A percentile compares a stretch with the other conserved stretches of the same genome.
Evolutionary conservation across 2,797 vertebrate genomes (phyloP).

Genomic region (Gallinago nigripennis): DNA sequence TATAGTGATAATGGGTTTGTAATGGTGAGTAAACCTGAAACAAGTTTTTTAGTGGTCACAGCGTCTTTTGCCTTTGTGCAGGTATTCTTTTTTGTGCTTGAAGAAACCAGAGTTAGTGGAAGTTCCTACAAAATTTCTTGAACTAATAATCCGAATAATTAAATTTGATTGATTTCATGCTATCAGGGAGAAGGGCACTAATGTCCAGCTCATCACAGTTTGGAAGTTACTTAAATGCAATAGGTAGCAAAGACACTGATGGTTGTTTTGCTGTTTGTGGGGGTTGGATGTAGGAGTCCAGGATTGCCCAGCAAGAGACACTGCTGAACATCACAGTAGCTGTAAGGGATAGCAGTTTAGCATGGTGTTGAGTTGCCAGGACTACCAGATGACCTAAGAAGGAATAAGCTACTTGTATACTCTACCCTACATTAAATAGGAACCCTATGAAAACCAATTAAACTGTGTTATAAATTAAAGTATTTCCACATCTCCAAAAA

Average conservation of each 20-base stretch:
- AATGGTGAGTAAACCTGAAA: background rate
- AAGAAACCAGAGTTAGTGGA: background rate
- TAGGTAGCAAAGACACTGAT: background rate
- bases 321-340: background rate
- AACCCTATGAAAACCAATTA: background rate
- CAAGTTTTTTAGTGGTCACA: background rate
- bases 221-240: background rate
- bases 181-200: background rate
- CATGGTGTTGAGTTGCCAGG: background rate
- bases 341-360: background rate
- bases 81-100: background rate
- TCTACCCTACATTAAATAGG: background rate
- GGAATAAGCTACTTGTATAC: background rate
- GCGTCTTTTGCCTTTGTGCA: background rate
- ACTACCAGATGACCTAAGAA: background rate
- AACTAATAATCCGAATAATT: background rate
- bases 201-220: background rate
- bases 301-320: background rate
- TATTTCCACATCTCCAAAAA: background rate
- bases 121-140: background rate
- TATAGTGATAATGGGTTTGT: background rate
- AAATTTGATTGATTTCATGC: background rate
- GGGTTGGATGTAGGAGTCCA: background rate
- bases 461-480: background rate
- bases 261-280: background rate